These are phyloP conservation scores for Cyrtonyx montezumae DNA, from an alignment of 2,113 vertebrate species.

Conservation along the genomic window DNA sequence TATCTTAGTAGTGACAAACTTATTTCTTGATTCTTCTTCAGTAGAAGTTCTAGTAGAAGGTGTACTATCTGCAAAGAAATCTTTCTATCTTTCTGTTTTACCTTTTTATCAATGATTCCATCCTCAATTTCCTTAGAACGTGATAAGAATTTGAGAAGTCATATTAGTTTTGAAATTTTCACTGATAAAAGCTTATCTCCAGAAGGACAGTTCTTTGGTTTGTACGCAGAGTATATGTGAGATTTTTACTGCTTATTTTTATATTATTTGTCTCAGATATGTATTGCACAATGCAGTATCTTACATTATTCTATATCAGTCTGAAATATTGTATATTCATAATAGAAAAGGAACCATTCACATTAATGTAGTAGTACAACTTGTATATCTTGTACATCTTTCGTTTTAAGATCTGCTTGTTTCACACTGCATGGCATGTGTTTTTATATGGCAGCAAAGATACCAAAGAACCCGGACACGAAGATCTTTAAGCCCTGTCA, in stretches of 20 bases:
- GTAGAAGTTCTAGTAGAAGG: background rate
- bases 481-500: rapidly evolving
- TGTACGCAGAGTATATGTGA: background rate
- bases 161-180: constrained; percentile 25
- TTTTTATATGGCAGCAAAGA: background rate
- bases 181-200: background rate
- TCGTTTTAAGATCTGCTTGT: background rate
- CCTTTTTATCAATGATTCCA: background rate
- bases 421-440: rapidly evolving
- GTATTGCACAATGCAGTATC: background rate
- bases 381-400: background rate
- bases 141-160: background rate
- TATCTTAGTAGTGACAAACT: background rate
- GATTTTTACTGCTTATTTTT: background rate
- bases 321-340: background rate
- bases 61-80: background rate
- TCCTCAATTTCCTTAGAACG: background rate
- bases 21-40: background rate
- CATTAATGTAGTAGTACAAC: background rate
- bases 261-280: background rate
- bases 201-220: background rate
- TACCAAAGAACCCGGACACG: background rate
- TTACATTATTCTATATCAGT: background rate
- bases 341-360: background rate
- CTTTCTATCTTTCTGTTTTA: background rate